Evolutionary conservation across 2,113 vertebrate genomes (phyloP).

Genomic region (Brachypodius melanocephalos): DNA sequence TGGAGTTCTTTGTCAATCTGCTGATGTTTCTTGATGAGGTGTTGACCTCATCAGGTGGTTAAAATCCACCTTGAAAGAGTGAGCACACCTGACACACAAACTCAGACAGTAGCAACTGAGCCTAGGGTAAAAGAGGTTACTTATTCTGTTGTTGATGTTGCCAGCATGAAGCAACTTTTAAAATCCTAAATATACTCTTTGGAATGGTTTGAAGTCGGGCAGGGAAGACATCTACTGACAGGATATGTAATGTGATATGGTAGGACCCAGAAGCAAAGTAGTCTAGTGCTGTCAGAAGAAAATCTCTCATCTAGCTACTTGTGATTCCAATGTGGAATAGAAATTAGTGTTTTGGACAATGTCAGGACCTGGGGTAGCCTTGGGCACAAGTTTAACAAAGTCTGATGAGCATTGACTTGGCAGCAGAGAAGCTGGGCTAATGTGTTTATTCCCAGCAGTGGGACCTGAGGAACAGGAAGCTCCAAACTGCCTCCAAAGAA

Average conservation of each 20-base stretch:
- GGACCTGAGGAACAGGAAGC: neutral
- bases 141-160: neutral
- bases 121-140: neutral
- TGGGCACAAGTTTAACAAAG: neutral
- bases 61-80: neutral
- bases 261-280: neutral
- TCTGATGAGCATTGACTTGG: neutral
- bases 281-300: neutral
- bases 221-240: neutral
- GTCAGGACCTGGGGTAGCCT: neutral
- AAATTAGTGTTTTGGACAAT: neutral
- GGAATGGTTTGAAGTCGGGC: neutral
- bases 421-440: neutral
- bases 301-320: neutral
- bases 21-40: neutral
- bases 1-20: neutral
- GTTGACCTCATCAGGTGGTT: neutral
- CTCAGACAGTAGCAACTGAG: neutral
- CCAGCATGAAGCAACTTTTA: neutral
- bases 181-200: neutral
- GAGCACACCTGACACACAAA: neutral
- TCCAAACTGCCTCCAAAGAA: neutral
- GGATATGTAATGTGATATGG: neutral
- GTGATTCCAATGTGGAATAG: neutral
- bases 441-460: neutral